Evolutionary conservation across 2,888 invertebrate genomes (phyloP).

Genomic region (Selenia dentaria): DNA sequence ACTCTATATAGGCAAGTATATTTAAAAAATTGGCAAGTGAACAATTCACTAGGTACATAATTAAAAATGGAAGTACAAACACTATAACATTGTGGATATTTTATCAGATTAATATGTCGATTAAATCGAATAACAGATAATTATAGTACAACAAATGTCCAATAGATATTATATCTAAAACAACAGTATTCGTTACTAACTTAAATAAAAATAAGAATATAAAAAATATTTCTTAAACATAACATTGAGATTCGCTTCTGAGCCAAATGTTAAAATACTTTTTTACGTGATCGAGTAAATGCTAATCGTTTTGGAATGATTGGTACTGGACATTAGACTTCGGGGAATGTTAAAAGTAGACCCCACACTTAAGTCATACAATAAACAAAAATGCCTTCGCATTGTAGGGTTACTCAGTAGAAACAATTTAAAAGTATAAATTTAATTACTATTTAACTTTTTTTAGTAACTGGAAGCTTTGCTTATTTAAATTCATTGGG

Average conservation of each 20-base stretch:
- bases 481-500: too few species aligned
- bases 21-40: slow-evolving; percentile 20
- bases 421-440: too few species aligned
- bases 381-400: too few species aligned
- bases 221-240: slow-evolving; percentile 10
- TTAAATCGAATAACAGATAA: slow-evolving; percentile 9
- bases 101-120: slow-evolving; percentile 4
- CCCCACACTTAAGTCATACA: too few species aligned
- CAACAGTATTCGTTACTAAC: slow-evolving; percentile 11
- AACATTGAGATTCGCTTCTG: slow-evolving; percentile 18
- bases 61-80: too few species aligned
- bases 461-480: too few species aligned
- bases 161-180: slow-evolving; percentile 6
- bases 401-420: too few species aligned
- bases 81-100: background rate
- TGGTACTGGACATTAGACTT: background rate
- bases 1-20: slow-evolving; percentile 2
- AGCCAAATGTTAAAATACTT: slow-evolving; percentile 9
- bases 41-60: too few species aligned
- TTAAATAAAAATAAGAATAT: slow-evolving; percentile 8
- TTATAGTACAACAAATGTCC: slow-evolving; percentile 13
- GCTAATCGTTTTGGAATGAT: slow-evolving; percentile 20
- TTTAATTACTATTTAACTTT: too few species aligned
- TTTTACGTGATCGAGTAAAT: slow-evolving; percentile 11
- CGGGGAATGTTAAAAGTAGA: slow-evolving; percentile 12